A percentile compares a stretch with the other conserved stretches of the same genome.
phyloP scores from a whole-genome alignment of 2,797 vertebrate genomes.

The Esox masquinongy region DNA sequence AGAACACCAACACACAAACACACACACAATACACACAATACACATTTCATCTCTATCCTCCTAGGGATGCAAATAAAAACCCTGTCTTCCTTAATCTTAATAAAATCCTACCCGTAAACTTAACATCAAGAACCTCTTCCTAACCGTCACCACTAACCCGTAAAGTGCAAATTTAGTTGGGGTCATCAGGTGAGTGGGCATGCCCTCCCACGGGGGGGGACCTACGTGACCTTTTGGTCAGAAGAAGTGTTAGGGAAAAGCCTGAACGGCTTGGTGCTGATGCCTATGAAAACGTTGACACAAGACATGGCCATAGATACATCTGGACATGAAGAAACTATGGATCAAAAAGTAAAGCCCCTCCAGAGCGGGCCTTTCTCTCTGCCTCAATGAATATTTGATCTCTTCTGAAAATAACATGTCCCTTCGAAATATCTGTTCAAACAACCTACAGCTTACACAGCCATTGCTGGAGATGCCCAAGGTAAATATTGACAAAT shows the following conservation, averaged over 20 bases:
- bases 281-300: too few relatives aligned
- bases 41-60: conserved; percentile 14
- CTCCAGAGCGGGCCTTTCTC: conserved; percentile 29
- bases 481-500: conserved; percentile 65
- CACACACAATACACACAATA: conserved; percentile 6
- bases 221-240: too few relatives aligned
- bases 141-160: too few relatives aligned
- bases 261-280: too few relatives aligned
- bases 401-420: conserved; percentile 64
- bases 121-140: too few relatives aligned
- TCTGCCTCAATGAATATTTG: conserved; percentile 60
- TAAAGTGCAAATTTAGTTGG: too few relatives aligned
- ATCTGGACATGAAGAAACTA: conserved; percentile 7
- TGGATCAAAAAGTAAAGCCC: not conserved
- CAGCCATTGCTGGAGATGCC: conserved; percentile 48
- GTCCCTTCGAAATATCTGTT: conserved; percentile 53
- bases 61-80: too few relatives aligned
- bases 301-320: not conserved
- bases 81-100: too few relatives aligned
- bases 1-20: conserved; percentile 6
- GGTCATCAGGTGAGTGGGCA: too few relatives aligned
- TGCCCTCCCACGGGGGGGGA: too few relatives aligned
- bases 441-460: conserved; percentile 53
- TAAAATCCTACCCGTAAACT: too few relatives aligned
- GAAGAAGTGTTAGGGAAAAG: too few relatives aligned